These are phyloP conservation scores for Hemibagrus guttatus DNA, from an alignment of 2,797 vertebrate species.

Conservation along the genomic window DNA sequence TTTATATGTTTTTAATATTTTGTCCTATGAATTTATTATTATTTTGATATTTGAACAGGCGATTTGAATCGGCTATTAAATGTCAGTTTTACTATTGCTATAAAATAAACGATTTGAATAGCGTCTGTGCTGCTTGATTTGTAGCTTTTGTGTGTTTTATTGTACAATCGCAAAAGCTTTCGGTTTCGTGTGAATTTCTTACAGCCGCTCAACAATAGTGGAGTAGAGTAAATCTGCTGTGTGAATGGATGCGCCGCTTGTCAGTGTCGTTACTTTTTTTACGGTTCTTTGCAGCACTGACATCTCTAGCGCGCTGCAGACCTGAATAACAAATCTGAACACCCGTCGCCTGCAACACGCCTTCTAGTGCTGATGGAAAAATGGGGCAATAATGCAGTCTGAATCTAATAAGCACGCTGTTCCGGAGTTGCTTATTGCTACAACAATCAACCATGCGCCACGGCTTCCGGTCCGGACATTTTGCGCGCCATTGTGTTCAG, in stretches of 20 bases:
- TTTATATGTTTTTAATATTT: neutral
- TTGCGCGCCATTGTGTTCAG: neutral
- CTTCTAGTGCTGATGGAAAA: neutral
- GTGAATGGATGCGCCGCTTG: slow-evolving; percentile 32
- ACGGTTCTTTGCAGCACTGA: slow-evolving; percentile 29
- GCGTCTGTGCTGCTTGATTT: slow-evolving; percentile 13
- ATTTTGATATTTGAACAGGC: neutral
- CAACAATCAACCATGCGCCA: neutral
- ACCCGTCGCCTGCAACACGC: neutral
- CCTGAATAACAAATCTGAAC: slow-evolving; percentile 8
- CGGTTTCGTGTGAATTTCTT: slow-evolving; percentile 1
- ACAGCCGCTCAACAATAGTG: slow-evolving; percentile 27
- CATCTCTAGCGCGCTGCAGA: slow-evolving; percentile 17
- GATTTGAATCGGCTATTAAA: slow-evolving; percentile 2
- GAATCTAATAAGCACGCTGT: neutral
- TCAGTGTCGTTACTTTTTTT: slow-evolving; percentile 28
- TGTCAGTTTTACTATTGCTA: slow-evolving; percentile 6
- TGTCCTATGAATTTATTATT: neutral
- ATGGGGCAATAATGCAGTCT: neutral
- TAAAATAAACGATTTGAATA: slow-evolving; percentile 19
- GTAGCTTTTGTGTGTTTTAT: slow-evolving; percentile 32
- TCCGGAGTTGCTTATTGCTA: neutral
- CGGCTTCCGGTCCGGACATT: neutral
- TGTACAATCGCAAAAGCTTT: slow-evolving; percentile 36
- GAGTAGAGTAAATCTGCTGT: neutral